Evolutionary conservation across 2,888 invertebrate genomes (phyloP).

Genomic region (Meteorus colon): DNA sequence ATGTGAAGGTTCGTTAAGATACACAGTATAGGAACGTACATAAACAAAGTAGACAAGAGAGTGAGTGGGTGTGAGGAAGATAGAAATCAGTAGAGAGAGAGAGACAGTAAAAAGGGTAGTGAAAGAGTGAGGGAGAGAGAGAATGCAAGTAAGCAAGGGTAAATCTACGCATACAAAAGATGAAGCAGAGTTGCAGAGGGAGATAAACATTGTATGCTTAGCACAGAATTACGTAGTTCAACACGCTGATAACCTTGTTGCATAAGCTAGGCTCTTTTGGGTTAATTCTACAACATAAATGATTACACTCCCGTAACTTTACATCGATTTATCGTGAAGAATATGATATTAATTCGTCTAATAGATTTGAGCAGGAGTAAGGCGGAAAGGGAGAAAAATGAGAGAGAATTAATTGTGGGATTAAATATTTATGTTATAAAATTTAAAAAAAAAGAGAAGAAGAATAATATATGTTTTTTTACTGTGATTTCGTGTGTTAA

Average conservation of each 20-base stretch:
- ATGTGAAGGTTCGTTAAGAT: constrained; percentile 26
- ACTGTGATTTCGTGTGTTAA: background rate
- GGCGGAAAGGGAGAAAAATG: background rate
- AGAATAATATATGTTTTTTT: too few relatives aligned
- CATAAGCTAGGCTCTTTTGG: constrained; percentile 31
- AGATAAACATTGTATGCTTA: constrained; percentile 57
- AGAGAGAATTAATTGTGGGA: too few relatives aligned
- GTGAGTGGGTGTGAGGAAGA: background rate
- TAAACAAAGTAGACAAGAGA: constrained; percentile 23
- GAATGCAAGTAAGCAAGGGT: constrained; percentile 7
- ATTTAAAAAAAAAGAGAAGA: too few relatives aligned
- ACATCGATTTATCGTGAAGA: background rate
- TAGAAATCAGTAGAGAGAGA: background rate
- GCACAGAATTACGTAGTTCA: constrained; percentile 57
- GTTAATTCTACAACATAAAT: constrained; percentile 4
- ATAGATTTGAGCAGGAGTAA: background rate
- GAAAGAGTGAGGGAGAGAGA: background rate
- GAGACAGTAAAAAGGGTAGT: background rate
- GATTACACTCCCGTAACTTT: background rate
- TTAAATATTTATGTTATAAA: too few relatives aligned
- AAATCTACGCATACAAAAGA: constrained; percentile 27
- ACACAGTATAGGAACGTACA: constrained; percentile 8
- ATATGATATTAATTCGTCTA: background rate
- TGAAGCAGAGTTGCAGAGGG: constrained; percentile 31
- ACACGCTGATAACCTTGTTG: constrained; percentile 59